phyloP scores from a whole-genome alignment of 1,140 invertebrate genomes.

The Mya arenaria region DNA sequence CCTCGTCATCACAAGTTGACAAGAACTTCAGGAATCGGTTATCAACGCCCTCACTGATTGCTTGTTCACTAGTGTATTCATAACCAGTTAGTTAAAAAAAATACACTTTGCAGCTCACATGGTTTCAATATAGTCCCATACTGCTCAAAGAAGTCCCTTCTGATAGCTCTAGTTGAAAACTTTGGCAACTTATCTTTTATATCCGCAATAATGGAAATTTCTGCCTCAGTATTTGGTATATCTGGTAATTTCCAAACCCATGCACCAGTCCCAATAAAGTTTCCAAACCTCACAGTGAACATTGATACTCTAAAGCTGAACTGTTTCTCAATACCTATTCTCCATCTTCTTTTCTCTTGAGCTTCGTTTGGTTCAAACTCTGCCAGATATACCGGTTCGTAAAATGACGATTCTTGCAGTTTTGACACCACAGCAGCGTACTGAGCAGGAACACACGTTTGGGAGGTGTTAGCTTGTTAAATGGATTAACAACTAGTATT shows the following conservation, averaged over 20 bases:
- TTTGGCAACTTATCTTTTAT: not conserved
- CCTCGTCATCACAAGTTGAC: not conserved
- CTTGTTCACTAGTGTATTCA: not conserved
- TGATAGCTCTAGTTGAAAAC: not conserved
- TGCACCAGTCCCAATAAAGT: not conserved
- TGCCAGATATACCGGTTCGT: not conserved
- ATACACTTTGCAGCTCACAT: not conserved
- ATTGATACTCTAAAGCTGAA: not conserved
- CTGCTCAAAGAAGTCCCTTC: not conserved
- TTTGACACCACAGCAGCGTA: too few relatives aligned
- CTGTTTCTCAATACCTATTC: not conserved
- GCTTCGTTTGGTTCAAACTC: not conserved
- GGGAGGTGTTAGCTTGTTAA: too few relatives aligned
- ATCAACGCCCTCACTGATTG: not conserved
- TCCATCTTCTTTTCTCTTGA: not conserved
- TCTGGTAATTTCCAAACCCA: not conserved
- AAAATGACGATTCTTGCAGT: not conserved
- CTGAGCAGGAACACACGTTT: too few relatives aligned
- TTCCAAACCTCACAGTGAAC: not conserved
- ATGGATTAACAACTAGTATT: too few relatives aligned
- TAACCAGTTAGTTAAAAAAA: not conserved
- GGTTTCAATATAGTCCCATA: not conserved
- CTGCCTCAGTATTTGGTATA: not conserved
- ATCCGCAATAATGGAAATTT: not conserved
- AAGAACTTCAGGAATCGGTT: not conserved